Evolutionary conservation across 2,113 vertebrate species (phyloP).

Genomic region (Donacobius atricapilla): DNA sequence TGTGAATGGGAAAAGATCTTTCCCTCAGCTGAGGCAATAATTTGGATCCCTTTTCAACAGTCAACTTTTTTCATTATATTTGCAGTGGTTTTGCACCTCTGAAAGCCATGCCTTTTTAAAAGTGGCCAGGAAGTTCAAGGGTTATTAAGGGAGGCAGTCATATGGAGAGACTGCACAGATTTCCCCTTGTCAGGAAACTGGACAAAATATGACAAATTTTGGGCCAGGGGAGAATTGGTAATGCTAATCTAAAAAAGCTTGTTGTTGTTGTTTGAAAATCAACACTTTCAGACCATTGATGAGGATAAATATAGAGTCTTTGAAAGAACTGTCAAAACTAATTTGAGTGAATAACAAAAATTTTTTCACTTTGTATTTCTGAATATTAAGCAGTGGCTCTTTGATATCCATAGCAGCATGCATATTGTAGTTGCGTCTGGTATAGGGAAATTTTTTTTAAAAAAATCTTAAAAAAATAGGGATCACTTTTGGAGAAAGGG

Average conservation of each 20-base stretch:
- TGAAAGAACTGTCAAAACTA: neutral
- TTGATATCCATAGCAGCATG: neutral
- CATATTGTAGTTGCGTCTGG: neutral
- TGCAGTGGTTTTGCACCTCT: neutral
- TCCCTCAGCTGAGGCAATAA: constrained; percentile 9
- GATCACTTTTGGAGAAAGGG: neutral
- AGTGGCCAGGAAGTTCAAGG: neutral
- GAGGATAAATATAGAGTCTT: neutral
- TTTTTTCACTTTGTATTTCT: neutral
- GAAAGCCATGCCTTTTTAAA: neutral
- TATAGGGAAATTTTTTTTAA: fast-evolving
- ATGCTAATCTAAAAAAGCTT: neutral
- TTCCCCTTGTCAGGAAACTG: neutral
- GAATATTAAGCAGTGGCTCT: neutral
- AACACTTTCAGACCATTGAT: neutral
- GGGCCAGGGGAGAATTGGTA: neutral
- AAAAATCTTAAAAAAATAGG: neutral
- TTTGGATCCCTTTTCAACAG: neutral
- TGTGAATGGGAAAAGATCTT: constrained; percentile 15
- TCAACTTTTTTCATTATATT: neutral
- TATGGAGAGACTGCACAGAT: neutral
- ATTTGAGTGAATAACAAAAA: neutral
- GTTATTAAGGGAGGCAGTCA: neutral
- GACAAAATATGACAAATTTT: neutral
- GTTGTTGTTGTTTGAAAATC: neutral